These are phyloP conservation scores for Hirudinaria manillensis DNA, from an alignment of 2,888 invertebrate genomes.

Conservation along the genomic window DNA sequence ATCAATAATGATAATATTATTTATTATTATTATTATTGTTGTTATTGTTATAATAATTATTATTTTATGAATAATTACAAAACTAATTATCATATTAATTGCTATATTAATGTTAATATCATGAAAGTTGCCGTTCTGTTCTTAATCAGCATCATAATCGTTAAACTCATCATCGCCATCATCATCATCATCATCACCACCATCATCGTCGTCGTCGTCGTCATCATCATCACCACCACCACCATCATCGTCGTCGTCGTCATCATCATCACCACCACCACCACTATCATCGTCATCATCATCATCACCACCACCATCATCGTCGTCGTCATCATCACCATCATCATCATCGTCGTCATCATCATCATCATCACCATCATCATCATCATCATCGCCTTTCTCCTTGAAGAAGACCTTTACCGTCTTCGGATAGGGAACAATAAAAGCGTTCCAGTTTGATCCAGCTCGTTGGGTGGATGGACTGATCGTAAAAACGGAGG, in stretches of 20 bases:
- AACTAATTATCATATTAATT: too few species aligned
- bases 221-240: background rate
- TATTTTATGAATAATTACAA: background rate
- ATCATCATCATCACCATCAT: too few species aligned
- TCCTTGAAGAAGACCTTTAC: too few species aligned
- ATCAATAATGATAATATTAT: background rate
- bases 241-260: constrained; percentile 19
- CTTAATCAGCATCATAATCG: background rate
- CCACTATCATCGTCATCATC: constrained; percentile 1
- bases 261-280: constrained; percentile 11
- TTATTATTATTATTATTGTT: background rate
- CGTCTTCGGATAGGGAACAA: too few species aligned
- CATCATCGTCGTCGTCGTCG: constrained; percentile 2
- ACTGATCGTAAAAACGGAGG: too few species aligned
- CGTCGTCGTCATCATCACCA: too few species aligned
- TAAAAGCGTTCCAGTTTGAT: too few species aligned
- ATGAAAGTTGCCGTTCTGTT: too few species aligned
- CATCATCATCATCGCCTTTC: too few species aligned
- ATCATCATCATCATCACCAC: background rate
- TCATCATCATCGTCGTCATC: too few species aligned
- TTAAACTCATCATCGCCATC: background rate
- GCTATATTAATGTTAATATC: background rate
- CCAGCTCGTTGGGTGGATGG: too few species aligned
- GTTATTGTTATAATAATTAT: background rate
- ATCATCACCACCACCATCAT: background rate